Conservation (phyloP, 2,113 vertebrate species). For the Sprattus sprattus region DNA sequence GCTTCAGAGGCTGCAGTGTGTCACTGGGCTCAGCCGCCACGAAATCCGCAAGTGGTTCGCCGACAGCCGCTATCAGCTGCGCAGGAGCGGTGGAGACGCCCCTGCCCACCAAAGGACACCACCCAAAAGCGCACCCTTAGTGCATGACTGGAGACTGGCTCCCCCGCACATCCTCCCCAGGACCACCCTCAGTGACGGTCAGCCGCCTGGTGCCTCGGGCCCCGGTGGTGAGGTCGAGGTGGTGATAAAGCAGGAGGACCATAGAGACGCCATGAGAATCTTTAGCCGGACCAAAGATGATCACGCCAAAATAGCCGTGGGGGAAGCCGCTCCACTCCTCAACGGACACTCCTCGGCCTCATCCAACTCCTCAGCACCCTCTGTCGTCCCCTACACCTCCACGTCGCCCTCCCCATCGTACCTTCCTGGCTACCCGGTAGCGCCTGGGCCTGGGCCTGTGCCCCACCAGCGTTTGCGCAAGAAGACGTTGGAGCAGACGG, state of each 20-base stretch:
- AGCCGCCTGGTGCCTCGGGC: conserved; percentile 1
- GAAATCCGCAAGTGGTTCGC: conserved; percentile 59
- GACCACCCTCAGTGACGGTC: conserved; percentile 9
- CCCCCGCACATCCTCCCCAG: neutral
- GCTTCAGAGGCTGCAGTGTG: conserved; percentile 59
- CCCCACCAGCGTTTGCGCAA: conserved; percentile 32
- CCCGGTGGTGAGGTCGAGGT: neutral
- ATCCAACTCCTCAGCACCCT: conserved; percentile 25
- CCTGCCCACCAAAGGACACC: conserved; percentile 17
- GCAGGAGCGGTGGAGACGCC: conserved; percentile 32
- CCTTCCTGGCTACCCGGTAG: neutral
- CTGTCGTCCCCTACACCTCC: conserved; percentile 35
- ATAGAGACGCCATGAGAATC: neutral
- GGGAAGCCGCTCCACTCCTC: conserved; percentile 19
- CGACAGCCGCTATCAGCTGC: conserved; percentile 54
- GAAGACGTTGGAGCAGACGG: conserved; percentile 71
- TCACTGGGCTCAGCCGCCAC: conserved; percentile 61
- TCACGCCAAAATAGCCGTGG: neutral
- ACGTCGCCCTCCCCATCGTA: conserved; percentile 31
- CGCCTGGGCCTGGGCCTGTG: conserved; percentile 15
- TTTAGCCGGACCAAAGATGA: neutral
- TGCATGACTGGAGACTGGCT: neutral
- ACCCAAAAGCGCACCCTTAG: neutral
- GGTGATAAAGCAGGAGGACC: conserved; percentile 19
- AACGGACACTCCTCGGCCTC: conserved; percentile 15